These are phyloP conservation scores for Chrysemys picta DNA, from an alignment of 2,113 vertebrate species.

Conservation along the genomic window DNA sequence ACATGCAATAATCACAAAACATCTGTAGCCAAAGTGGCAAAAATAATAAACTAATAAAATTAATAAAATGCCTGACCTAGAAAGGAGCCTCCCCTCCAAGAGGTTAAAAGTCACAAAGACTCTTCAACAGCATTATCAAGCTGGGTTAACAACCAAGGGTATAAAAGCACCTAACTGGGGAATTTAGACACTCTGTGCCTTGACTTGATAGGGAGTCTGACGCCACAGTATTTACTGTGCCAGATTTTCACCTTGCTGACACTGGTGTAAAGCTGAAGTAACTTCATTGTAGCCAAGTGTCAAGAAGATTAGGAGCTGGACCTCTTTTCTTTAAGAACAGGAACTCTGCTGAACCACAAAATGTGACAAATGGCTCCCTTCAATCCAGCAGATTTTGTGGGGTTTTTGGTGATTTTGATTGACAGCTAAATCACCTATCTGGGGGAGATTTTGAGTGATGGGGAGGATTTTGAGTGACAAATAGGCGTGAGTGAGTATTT, in stretches of 20 bases:
- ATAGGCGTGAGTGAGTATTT: background rate
- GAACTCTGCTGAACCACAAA: background rate
- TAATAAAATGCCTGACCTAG: too few relatives aligned
- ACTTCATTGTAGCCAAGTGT: background rate
- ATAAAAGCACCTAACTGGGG: too few relatives aligned
- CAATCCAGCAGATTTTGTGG: background rate
- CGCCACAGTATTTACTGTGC: too few relatives aligned
- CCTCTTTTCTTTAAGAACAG: background rate
- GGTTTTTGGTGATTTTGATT: too few relatives aligned
- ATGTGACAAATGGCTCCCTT: background rate
- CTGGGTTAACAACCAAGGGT: too few relatives aligned
- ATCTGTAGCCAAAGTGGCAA: background rate
- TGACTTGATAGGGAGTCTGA: too few relatives aligned
- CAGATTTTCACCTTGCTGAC: too few relatives aligned
- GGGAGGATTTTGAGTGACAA: background rate
- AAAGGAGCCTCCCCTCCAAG: too few relatives aligned
- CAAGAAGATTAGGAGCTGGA: background rate
- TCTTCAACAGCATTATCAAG: too few relatives aligned
- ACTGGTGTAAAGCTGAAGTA: background rate
- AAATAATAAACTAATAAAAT: background rate
- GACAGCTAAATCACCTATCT: too few relatives aligned
- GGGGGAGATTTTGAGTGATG: background rate
- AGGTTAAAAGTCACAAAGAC: too few relatives aligned
- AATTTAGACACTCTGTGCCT: too few relatives aligned
- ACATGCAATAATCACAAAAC: background rate